Evolutionary conservation across 1,140 invertebrate species (phyloP), one percentile per base, ranked within the genome.

Genomic region (honey bee (Apis mellifera)): DNA sequence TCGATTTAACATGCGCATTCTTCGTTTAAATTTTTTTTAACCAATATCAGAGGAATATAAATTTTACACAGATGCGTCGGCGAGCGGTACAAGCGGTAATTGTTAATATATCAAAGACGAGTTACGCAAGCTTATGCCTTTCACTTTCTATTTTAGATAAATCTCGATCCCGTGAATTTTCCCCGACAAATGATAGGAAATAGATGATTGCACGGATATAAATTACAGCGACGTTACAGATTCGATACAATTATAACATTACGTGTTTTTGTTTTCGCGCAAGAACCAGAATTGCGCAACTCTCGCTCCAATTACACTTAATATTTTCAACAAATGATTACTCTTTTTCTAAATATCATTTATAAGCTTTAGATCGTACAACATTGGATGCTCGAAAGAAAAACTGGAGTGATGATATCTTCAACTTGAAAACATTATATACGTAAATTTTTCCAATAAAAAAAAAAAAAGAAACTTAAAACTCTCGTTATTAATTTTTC

Each of bases 131-230:
- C 15, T 26, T 13, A 11, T 32, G 12, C 78, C 70, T 80, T 80
- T 80, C 70, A 74, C 78, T 74, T 74, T 80, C 60, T 26, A 55
- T 80, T 50, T 80, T 65, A 73, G 70, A 74, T 26, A 26, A 74
- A 74, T 74, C 78, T 23, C 26, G 12, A 80, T 74, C 57, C 23
- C 23, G 50, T 48, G 23, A 79, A 79, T 74, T 80, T 74, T 23
- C 50, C n/a, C 5, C 21, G 5, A 13, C 19, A 19, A 42, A 32
- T 17, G 48, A 52, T 54, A 55, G 59, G 68, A 26, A 77, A 54
- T 15, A 52, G 17, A 64, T 62, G 17, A 64, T 54, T 52, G 23
- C 21, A 5, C 23, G 19, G 21, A 13, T 48, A 55, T 57, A 55
- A 80, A 73, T 65, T 73, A 52, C 70, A 8, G 15, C 55, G 13